These are phyloP conservation scores for Strix occidentalis DNA, from an alignment of 2,797 vertebrate species.

Conservation along the genomic window DNA sequence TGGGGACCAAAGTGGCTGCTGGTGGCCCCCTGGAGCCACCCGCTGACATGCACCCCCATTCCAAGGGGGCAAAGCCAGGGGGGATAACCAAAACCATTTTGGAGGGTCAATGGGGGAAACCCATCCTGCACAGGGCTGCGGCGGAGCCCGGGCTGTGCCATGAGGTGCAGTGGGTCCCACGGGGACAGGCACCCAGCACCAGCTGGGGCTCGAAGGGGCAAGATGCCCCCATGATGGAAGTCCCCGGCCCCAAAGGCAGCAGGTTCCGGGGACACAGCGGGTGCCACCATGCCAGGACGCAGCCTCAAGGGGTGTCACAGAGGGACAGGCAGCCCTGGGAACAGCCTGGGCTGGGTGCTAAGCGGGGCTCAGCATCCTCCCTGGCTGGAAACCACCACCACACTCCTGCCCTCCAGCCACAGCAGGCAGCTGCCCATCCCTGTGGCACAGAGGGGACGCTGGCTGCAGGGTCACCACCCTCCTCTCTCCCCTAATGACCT, in stretches of 20 bases:
- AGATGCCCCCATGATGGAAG: fast-evolving
- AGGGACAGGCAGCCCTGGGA: not conserved
- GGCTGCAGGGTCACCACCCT: not conserved
- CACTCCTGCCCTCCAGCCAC: not conserved
- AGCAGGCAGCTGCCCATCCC: not conserved
- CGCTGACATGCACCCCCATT: fast-evolving
- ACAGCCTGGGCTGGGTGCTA: not conserved
- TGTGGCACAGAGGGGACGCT: fast-evolving
- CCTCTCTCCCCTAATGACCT: too few species aligned
- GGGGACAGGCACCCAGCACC: not conserved
- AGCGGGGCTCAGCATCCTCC: too few species aligned
- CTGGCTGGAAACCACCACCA: not conserved
- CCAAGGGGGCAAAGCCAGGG: not conserved
- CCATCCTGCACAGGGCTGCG: fast-evolving
- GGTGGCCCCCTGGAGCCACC: not conserved
- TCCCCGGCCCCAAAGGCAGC: not conserved
- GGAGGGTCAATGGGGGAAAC: not conserved
- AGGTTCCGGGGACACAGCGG: fast-evolving
- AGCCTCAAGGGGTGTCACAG: not conserved
- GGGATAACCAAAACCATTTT: not conserved
- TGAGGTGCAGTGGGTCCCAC: not conserved
- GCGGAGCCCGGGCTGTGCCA: not conserved
- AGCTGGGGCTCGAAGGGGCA: fast-evolving
- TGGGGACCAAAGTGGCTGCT: not conserved
- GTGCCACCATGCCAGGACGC: not conserved